Evolutionary conservation across 1,140 invertebrate species (phyloP).

Genomic region (Drosophila erecta): DNA sequence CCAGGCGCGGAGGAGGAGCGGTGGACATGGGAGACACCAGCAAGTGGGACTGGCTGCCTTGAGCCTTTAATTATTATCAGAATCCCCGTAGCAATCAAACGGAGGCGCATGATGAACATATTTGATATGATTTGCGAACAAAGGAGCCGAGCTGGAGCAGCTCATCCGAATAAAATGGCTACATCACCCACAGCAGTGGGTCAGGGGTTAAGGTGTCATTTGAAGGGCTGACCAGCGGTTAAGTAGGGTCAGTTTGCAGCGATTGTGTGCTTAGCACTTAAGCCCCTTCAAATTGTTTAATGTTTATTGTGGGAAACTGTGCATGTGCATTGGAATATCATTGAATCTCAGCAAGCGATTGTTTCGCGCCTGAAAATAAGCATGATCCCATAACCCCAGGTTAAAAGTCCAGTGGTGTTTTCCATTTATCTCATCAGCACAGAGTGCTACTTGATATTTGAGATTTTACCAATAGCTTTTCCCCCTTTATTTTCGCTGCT

Average conservation of each 20-base stretch:
- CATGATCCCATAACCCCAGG: too few relatives aligned
- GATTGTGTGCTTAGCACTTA: neutral
- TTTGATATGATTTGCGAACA: conserved; percentile 43
- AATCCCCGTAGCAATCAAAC: conserved; percentile 57
- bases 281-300: neutral
- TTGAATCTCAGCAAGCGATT: too few relatives aligned
- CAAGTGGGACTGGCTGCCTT: conserved; percentile 27
- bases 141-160: conserved; percentile 1
- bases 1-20: conserved; percentile 19
- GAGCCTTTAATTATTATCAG: conserved; percentile 72
- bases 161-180: neutral
- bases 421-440: too few relatives aligned
- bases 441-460: too few relatives aligned
- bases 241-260: neutral
- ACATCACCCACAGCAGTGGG: neutral
- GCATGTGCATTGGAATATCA: neutral
- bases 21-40: neutral
- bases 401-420: too few relatives aligned
- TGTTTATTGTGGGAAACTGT: neutral
- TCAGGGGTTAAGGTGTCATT: neutral
- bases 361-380: too few relatives aligned
- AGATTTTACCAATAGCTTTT: too few relatives aligned
- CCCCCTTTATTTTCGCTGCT: too few relatives aligned
- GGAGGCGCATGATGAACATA: conserved; percentile 54
- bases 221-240: neutral